Percentiles rank a stretch among this genome's conserved stretches.
Conservation (phyloP, 2,797 vertebrate genomes). For the Manis pentadactyla region DNA sequence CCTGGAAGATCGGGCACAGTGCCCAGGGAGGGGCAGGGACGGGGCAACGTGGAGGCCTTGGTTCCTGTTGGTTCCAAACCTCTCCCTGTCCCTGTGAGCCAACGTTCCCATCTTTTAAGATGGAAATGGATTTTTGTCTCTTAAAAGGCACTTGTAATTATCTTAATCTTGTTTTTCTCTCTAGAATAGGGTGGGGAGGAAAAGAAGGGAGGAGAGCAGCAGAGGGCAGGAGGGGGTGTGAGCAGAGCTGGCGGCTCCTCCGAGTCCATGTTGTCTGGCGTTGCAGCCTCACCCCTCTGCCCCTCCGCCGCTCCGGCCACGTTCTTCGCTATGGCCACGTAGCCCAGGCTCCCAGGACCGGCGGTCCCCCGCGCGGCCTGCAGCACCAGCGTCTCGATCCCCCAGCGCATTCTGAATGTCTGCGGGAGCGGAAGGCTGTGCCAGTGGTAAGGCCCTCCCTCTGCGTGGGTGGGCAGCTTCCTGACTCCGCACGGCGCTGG, state of each 20-base stretch:
- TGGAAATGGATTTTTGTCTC: background rate
- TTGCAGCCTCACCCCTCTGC: background rate
- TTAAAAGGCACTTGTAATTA: background rate
- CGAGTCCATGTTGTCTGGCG: no score
- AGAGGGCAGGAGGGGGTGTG: background rate
- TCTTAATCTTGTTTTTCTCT: background rate
- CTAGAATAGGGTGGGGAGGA: background rate
- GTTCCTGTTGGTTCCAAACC: background rate
- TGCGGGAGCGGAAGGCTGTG: background rate
- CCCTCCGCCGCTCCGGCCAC: fast-evolving
- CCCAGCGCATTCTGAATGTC: no score
- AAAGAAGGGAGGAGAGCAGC: background rate
- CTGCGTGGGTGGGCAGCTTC: background rate
- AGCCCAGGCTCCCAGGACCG: background rate
- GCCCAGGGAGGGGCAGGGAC: background rate
- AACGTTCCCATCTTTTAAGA: background rate
- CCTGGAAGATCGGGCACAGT: background rate
- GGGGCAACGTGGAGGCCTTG: background rate
- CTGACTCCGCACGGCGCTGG: background rate
- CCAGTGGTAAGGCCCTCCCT: fast-evolving
- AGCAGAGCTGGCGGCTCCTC: background rate
- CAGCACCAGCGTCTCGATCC: background rate
- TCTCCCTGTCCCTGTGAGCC: background rate
- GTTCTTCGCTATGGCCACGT: background rate
- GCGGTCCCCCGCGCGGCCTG: fast-evolving